Evolutionary conservation across 2,797 vertebrate genomes (phyloP).

Genomic region (Eremophila alpestris): DNA sequence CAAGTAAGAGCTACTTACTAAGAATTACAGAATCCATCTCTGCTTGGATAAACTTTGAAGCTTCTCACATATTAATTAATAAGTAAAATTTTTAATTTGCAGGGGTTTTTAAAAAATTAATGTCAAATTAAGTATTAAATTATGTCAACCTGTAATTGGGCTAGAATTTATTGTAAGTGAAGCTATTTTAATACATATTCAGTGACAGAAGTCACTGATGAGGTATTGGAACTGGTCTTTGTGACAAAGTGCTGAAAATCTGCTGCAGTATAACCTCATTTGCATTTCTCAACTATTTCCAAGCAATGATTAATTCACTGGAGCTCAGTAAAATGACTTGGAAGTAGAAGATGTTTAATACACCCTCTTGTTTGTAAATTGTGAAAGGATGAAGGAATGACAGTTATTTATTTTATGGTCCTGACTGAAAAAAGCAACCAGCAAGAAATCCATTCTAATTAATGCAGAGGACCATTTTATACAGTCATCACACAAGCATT

Average conservation of each 20-base stretch:
- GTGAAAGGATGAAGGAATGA: background rate
- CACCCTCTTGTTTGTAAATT: background rate
- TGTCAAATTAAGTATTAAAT: background rate
- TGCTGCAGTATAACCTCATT: background rate
- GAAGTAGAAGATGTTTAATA: background rate
- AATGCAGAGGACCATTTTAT: background rate
- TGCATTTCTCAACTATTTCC: conserved; percentile 7
- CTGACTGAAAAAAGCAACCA: background rate
- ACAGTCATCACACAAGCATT: background rate
- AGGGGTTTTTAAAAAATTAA: background rate
- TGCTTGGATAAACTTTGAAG: conserved; percentile 18
- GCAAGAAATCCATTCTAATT: background rate
- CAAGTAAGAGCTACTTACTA: background rate
- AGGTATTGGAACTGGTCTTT: background rate
- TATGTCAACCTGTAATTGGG: background rate
- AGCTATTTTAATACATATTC: background rate
- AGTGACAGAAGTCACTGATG: background rate
- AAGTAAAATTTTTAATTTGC: background rate
- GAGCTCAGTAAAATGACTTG: background rate
- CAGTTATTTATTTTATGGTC: background rate
- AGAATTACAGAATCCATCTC: background rate
- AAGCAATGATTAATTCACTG: background rate
- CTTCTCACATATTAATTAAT: background rate
- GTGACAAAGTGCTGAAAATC: background rate
- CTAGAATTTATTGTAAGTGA: background rate